Conservation (phyloP, 2,113 vertebrate species). For the Pygoscelis antarcticus region DNA sequence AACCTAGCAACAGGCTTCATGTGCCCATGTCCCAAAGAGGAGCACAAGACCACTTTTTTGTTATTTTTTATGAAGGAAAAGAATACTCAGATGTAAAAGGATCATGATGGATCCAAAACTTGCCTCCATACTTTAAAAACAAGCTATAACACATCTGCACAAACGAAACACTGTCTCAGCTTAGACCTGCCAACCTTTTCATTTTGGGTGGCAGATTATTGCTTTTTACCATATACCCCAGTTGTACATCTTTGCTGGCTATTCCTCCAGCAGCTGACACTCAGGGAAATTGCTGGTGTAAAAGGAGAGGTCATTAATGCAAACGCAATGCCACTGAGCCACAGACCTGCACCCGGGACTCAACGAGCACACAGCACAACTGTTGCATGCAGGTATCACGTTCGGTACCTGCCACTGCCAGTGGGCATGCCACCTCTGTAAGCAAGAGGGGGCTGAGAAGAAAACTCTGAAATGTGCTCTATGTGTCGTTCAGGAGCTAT, state of each 20-base stretch:
- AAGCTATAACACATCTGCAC: not conserved
- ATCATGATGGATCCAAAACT: not conserved
- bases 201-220: not conserved
- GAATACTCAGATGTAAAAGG: not conserved
- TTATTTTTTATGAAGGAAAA: not conserved
- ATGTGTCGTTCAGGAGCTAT: not conserved
- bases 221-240: not conserved
- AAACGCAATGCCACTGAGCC: not conserved
- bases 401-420: not conserved
- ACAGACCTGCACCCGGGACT: not conserved
- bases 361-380: no score
- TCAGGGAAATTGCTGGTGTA: not conserved
- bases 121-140: not conserved
- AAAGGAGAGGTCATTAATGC: not conserved
- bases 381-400: rapidly evolving
- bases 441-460: not conserved
- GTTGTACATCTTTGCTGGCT: not conserved
- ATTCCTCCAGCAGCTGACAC: not conserved
- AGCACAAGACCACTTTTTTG: not conserved
- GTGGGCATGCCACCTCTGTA: not conserved
- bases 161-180: not conserved
- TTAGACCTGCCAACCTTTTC: not conserved
- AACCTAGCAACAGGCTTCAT: not conserved
- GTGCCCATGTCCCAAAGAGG: not conserved
- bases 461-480: not conserved